Evolutionary conservation across 92 coral and sea anemone species (phyloP).

Genomic region (Isaurus tuberculatus): DNA sequence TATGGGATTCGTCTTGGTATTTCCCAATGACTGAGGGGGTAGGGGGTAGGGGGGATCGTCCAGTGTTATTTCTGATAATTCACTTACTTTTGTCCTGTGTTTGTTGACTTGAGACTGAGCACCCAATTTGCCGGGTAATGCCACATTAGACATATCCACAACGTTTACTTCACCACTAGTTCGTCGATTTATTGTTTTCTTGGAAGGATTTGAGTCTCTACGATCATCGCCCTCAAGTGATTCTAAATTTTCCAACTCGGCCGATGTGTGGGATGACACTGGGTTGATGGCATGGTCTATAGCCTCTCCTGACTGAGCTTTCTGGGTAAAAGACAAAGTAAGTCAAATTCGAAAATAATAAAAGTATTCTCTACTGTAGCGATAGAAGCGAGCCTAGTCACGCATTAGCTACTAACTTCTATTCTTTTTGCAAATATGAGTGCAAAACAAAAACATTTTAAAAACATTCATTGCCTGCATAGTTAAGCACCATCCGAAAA

Average conservation of each 20-base stretch:
- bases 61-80: conserved; percentile 58
- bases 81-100: conserved; percentile 64
- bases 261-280: conserved; percentile 4
- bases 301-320: conserved; percentile 50
- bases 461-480: no score
- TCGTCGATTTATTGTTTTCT: background rate
- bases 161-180: background rate
- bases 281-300: background rate
- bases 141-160: background rate
- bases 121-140: conserved; percentile 34
- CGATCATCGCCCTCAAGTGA: background rate
- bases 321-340: conserved; percentile 41
- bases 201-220: background rate
- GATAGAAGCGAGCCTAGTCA: no score
- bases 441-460: no score
- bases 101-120: conserved; percentile 20
- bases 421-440: no score
- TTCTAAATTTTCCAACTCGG: background rate
- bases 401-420: no score
- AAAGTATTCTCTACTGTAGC: background rate
- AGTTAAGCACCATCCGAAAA: no score
- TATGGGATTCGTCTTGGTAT: background rate
- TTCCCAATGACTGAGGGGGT: conserved; percentile 2
- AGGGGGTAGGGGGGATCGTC: conserved; percentile 62
- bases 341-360: conserved; percentile 22